Evolutionary conservation across 2,888 invertebrate genomes (phyloP).

Genomic region (Thymelicus sylvestris): DNA sequence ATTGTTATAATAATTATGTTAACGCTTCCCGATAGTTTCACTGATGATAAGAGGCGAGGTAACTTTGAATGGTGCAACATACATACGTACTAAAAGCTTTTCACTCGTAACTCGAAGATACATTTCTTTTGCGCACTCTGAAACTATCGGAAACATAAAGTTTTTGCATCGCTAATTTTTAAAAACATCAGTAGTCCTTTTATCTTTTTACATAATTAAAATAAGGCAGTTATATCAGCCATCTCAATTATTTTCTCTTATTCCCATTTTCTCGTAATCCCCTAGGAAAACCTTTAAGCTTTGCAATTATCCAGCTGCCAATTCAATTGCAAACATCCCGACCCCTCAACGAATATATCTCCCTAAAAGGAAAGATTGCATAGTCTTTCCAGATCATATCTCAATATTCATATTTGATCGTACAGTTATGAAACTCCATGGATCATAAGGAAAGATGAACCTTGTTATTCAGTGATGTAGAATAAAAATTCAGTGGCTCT

Average conservation of each 20-base stretch:
- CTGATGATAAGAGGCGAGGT: no score
- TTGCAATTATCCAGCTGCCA: constrained; percentile 39
- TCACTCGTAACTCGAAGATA: no score
- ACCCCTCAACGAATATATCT: constrained; percentile 32
- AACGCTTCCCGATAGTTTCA: no score
- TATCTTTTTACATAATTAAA: not conserved
- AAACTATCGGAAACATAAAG: no score
- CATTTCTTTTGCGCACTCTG: no score
- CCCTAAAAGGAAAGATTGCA: constrained; percentile 37
- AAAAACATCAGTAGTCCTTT: no score
- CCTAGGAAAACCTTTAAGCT: constrained; percentile 15
- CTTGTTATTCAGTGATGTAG: constrained; percentile 39
- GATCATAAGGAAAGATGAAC: constrained; percentile 42
- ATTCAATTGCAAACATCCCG: constrained; percentile 44
- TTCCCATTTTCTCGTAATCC: not conserved
- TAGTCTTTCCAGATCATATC: constrained; percentile 39
- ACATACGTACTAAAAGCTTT: no score
- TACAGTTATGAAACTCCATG: constrained; percentile 37
- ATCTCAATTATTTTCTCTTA: not conserved
- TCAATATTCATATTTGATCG: constrained; percentile 41
- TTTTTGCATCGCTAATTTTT: no score
- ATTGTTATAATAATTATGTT: no score
- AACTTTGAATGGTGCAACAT: no score
- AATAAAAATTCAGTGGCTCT: constrained; percentile 43
- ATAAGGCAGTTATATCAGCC: not conserved